phyloP scores from a whole-genome alignment of 2,113 vertebrate genomes.

The Entosphenus tridentatus region DNA sequence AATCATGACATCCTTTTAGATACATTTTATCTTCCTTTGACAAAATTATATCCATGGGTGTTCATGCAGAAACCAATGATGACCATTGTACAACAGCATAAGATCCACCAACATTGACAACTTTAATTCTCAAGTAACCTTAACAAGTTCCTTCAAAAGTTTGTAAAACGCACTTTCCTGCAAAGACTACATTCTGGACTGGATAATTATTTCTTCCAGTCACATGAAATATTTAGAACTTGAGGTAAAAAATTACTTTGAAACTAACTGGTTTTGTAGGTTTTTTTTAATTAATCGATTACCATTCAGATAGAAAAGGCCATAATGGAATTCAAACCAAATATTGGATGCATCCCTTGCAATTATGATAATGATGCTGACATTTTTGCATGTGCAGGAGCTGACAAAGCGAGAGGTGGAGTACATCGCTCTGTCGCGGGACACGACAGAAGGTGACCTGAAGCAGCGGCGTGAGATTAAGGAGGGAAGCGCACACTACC shows the following conservation, averaged over 20 bases:
- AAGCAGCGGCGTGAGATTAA: conserved; percentile 86
- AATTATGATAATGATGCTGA: neutral
- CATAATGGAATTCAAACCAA: neutral
- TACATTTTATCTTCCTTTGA: neutral
- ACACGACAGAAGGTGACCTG: conserved; percentile 84
- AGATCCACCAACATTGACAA: no score
- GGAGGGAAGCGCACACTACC: conserved; percentile 61
- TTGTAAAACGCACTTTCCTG: no score
- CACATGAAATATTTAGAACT: no score
- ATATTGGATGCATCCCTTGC: neutral
- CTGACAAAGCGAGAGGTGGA: conserved; percentile 71
- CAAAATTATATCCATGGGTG: no score
- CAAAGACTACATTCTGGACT: no score
- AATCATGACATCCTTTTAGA: neutral
- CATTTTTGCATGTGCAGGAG: conserved; percentile 29
- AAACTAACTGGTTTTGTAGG: neutral
- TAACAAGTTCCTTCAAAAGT: no score
- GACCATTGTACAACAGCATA: no score
- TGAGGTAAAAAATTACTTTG: no score
- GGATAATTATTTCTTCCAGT: no score
- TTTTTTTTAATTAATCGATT: neutral
- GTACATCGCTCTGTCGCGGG: conserved; percentile 65
- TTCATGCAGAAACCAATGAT: no score
- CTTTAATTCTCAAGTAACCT: no score
- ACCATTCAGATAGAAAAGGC: conserved; percentile 2